Evolutionary conservation across 2,797 vertebrate genomes (phyloP).

Genomic region (Megaceryle alcyon): DNA sequence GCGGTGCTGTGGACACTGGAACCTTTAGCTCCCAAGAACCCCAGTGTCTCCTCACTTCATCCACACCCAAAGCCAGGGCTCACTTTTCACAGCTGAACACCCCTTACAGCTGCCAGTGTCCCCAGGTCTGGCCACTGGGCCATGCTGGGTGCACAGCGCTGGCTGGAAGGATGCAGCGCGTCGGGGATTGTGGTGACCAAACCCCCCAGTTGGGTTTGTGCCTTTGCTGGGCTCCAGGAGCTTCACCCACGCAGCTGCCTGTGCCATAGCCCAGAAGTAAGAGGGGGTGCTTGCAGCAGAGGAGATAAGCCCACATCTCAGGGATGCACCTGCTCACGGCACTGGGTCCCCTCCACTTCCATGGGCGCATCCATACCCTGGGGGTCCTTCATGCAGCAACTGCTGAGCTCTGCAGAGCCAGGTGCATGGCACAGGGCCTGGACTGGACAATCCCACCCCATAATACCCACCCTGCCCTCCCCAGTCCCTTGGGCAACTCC

Average conservation of each 20-base stretch:
- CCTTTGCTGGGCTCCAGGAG: not conserved
- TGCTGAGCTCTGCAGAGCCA: fast-evolving
- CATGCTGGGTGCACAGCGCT: fast-evolving
- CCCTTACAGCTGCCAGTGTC: not conserved
- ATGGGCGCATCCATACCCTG: not conserved
- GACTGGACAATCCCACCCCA: not conserved
- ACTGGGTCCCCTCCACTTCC: not conserved
- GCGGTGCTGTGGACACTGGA: fast-evolving
- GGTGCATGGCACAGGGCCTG: fast-evolving
- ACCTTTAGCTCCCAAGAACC: not conserved
- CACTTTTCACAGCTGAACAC: fast-evolving
- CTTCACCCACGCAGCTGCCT: fast-evolving
- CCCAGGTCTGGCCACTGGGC: fast-evolving
- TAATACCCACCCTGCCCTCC: not conserved
- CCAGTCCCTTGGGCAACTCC: not conserved
- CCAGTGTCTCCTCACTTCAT: fast-evolving
- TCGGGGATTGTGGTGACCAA: not conserved
- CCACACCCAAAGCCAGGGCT: not conserved
- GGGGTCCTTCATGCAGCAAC: not conserved
- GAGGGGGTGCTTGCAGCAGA: not conserved
- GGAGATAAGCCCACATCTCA: fast-evolving
- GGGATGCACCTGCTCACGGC: not conserved
- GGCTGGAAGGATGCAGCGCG: fast-evolving
- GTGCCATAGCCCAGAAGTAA: not conserved
- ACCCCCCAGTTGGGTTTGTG: not conserved